A percentile compares a stretch with the other conserved stretches of the same genome.
phyloP scores from a whole-genome alignment of 2,888 invertebrate species.

The Cinara cedri region DNA sequence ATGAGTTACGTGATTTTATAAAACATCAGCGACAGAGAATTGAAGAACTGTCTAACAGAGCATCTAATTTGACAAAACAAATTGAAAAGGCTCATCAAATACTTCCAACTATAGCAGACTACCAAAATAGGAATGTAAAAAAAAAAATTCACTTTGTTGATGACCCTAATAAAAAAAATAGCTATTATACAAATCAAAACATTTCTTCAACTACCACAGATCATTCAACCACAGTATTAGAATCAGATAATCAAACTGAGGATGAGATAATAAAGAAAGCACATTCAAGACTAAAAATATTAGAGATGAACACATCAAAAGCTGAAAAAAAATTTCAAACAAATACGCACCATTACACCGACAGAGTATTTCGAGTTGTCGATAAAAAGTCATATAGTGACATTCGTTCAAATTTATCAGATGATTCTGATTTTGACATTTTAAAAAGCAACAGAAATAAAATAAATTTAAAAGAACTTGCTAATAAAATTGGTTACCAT shows the following conservation, averaged over 20 bases:
- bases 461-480: constrained; percentile 42
- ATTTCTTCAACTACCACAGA: constrained; percentile 59
- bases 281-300: constrained; percentile 65
- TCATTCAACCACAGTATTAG: constrained; percentile 63
- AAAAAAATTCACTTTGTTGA: constrained; percentile 31
- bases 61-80: constrained; percentile 34
- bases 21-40: constrained; percentile 18
- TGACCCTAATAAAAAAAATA: background rate
- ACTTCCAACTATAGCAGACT: background rate
- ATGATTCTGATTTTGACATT: constrained; percentile 2
- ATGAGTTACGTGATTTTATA: constrained; percentile 45
- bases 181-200: constrained; percentile 59
- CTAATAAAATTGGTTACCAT: constrained; percentile 46
- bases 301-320: constrained; percentile 70
- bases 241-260: constrained; percentile 45
- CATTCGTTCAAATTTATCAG: constrained; percentile 35
- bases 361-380: background rate
- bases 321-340: constrained; percentile 64
- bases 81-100: constrained; percentile 36
- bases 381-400: constrained; percentile 5
- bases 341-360: background rate
- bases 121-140: constrained; percentile 10
- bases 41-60: constrained; percentile 34
- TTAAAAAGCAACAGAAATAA: background rate
- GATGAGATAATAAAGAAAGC: constrained; percentile 67